phyloP scores from a whole-genome alignment of 2,888 invertebrate species.

The Morpho helenor region DNA sequence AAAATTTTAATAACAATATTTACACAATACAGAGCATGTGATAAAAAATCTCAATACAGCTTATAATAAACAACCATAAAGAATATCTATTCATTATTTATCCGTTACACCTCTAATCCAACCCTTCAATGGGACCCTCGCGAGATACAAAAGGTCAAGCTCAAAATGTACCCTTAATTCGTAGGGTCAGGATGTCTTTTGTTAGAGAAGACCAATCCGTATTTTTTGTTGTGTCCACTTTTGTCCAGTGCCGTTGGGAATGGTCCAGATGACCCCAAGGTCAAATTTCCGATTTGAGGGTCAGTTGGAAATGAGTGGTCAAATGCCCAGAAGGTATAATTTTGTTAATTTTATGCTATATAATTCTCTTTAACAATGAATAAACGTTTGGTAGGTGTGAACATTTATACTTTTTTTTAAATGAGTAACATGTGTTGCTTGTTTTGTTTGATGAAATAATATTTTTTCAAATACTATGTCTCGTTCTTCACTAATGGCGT shows the following conservation, averaged over 20 bases:
- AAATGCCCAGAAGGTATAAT: constrained; percentile 20
- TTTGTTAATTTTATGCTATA: constrained; percentile 30
- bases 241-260: constrained; percentile 56
- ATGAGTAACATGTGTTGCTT: no score
- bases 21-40: neutral
- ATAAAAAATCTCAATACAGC: constrained; percentile 18
- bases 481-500: no score
- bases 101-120: constrained; percentile 62
- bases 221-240: constrained; percentile 52
- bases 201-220: constrained; percentile 55
- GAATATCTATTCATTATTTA: constrained; percentile 26
- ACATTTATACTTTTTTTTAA: neutral
- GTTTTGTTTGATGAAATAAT: no score
- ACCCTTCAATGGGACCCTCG: constrained; percentile 41
- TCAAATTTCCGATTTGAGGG: constrained; percentile 51
- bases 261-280: constrained; percentile 70
- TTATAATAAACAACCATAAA: constrained; percentile 24
- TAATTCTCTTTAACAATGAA: constrained; percentile 21
- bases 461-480: no score
- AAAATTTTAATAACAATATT: neutral
- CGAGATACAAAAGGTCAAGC: constrained; percentile 49
- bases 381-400: constrained; percentile 6
- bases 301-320: constrained; percentile 28
- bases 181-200: constrained; percentile 54
- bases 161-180: constrained; percentile 42